Percentiles rank a stretch among this genome's conserved stretches.
phyloP scores from a whole-genome alignment of 2,797 vertebrate genomes.

The Channa striata region DNA sequence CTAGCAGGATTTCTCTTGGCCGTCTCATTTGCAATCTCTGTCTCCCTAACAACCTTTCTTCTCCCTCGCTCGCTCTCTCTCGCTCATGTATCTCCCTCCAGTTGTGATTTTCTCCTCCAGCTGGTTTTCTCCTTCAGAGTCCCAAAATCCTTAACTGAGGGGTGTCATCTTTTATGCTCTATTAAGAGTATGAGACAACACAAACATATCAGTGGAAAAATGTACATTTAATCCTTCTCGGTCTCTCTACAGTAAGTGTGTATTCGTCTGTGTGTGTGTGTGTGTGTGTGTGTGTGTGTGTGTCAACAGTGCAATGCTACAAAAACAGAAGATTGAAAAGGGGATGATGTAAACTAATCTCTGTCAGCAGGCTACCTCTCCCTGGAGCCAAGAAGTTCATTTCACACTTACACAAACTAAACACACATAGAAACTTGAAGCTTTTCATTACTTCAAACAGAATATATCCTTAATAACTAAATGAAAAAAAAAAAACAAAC shows the following conservation, averaged over 20 bases:
- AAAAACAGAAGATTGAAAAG: constrained; percentile 68
- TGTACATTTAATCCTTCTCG: constrained; percentile 39
- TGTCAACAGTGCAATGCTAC: constrained; percentile 23
- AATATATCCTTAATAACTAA: constrained; percentile 38
- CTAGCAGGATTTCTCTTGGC: constrained; percentile 9
- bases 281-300: constrained; percentile 23
- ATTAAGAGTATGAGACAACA: constrained; percentile 51
- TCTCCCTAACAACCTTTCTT: constrained; percentile 24
- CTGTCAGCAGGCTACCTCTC: constrained; percentile 67
- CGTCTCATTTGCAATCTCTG: constrained; percentile 17
- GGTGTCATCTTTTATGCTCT: constrained; percentile 52
- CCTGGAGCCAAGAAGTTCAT: constrained; percentile 65
- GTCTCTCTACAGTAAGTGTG: constrained; percentile 15
- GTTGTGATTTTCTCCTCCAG: constrained; percentile 36
- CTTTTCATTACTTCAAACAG: constrained; percentile 48
- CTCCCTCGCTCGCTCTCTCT: not conserved
- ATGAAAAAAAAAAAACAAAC: too few species aligned
- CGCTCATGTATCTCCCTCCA: constrained; percentile 11
- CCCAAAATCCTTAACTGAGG: constrained; percentile 37
- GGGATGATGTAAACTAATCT: constrained; percentile 75
- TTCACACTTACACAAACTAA: constrained; percentile 42
- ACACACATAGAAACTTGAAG: constrained; percentile 16
- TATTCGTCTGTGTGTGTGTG: constrained; percentile 23
- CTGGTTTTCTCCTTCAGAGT: constrained; percentile 38
- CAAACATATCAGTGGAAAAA: constrained; percentile 46